Evolutionary conservation across 1,140 invertebrate species (phyloP).

Genomic region (Sminthurides bifidus): DNA sequence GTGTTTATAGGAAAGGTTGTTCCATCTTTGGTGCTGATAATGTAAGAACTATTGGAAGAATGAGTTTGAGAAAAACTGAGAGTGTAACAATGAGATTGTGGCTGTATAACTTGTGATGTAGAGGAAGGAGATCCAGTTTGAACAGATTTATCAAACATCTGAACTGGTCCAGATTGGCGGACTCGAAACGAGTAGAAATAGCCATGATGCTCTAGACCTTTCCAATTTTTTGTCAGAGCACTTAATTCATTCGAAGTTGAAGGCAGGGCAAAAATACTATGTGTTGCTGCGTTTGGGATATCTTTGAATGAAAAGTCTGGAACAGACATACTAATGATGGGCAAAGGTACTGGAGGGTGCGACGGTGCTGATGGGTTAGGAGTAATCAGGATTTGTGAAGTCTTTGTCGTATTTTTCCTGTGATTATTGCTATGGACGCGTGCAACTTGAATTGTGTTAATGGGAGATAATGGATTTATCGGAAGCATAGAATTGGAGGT

Average conservation of each 20-base stretch:
- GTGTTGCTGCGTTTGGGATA: neutral
- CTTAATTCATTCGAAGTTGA: neutral
- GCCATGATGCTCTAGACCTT: constrained; percentile 21
- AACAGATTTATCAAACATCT: constrained; percentile 29
- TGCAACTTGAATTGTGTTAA: too few relatives aligned
- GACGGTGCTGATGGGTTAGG: too few relatives aligned
- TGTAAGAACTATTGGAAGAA: neutral
- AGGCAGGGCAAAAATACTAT: constrained; percentile 1
- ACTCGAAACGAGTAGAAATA: constrained; percentile 30
- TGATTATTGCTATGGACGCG: too few relatives aligned
- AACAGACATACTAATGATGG: too few relatives aligned
- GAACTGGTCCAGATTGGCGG: constrained; percentile 26
- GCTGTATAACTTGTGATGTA: neutral
- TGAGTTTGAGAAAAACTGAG: constrained; percentile 6
- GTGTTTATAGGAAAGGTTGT: neutral
- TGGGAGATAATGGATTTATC: too few relatives aligned
- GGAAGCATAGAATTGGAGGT: too few relatives aligned
- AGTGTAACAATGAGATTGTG: constrained; percentile 11
- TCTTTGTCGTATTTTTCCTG: too few relatives aligned
- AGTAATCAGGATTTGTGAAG: too few relatives aligned
- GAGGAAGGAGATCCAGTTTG: constrained; percentile 14
- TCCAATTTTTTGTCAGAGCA: constrained; percentile 10
- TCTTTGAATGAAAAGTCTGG: neutral
- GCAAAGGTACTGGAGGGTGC: too few relatives aligned
- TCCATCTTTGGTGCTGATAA: neutral